A percentile compares a stretch with the other conserved stretches of the same genome.
phyloP scores from a whole-genome alignment of 1,140 invertebrate genomes.

The Trichomalopsis sarcophagae region DNA sequence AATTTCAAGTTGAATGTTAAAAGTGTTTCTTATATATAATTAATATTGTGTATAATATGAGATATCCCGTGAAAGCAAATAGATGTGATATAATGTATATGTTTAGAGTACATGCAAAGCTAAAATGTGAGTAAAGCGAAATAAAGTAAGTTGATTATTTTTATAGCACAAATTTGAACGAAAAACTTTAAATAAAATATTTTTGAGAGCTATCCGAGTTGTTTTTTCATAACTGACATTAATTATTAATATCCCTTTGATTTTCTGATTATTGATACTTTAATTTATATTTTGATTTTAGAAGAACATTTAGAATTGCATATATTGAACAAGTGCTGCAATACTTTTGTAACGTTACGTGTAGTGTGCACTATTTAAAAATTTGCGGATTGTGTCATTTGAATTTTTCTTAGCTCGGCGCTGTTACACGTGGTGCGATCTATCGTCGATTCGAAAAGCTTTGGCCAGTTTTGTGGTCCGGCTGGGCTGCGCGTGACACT shows the following conservation, averaged over 20 bases:
- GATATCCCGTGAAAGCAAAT: background rate
- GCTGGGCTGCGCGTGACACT: too few species aligned
- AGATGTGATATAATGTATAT: background rate
- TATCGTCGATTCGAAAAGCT: too few species aligned
- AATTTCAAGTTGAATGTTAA: constrained; percentile 19
- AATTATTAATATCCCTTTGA: background rate
- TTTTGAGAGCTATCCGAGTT: background rate
- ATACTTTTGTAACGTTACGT: too few species aligned
- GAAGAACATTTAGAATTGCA: too few species aligned
- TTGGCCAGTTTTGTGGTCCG: too few species aligned
- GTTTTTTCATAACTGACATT: background rate
- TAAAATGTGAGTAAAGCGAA: background rate
- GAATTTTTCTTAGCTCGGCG: too few species aligned
- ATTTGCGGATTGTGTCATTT: too few species aligned
- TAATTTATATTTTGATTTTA: too few species aligned
- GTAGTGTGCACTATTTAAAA: too few species aligned
- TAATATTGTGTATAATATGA: background rate
- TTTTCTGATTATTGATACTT: too few species aligned
- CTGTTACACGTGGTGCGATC: too few species aligned
- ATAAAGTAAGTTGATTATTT: constrained; percentile 5
- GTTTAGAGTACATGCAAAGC: background rate
- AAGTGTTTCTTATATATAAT: background rate
- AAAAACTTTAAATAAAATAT: background rate
- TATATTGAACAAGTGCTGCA: too few species aligned
- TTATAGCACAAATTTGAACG: background rate